Evolutionary conservation across 2,888 invertebrate species (phyloP).

Genomic region (Drosophila affinis): DNA sequence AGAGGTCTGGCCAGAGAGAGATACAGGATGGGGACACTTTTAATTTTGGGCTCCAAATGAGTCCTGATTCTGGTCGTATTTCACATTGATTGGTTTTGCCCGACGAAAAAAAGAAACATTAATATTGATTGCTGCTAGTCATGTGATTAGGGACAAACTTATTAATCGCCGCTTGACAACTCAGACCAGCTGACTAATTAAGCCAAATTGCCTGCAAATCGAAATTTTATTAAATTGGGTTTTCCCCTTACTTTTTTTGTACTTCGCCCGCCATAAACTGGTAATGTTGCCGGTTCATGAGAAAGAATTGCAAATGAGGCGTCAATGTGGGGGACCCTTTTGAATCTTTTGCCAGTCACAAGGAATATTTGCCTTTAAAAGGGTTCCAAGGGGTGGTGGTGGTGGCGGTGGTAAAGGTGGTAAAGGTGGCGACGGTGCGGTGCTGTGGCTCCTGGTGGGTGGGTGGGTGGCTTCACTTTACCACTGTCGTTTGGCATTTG

Average conservation of each 20-base stretch:
- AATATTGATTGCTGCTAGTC: conserved; percentile 50
- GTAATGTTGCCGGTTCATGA: conserved; percentile 6
- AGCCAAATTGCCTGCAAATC: conserved; percentile 65
- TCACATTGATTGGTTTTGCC: conserved; percentile 67
- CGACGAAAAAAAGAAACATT: not conserved
- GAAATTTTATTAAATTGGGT: conserved; percentile 47
- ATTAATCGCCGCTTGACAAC: conserved; percentile 59
- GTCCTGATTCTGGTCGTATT: conserved; percentile 63
- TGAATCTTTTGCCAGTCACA: conserved; percentile 38
- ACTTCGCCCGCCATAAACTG: not conserved
- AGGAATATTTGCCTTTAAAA: conserved; percentile 60
- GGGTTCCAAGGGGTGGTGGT: not conserved
- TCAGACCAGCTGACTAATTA: conserved; percentile 57
- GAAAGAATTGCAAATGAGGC: conserved; percentile 54
- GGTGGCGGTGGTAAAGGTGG: not conserved
- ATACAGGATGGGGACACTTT: conserved; percentile 59
- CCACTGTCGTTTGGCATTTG: conserved; percentile 55
- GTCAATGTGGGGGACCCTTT: conserved; percentile 19
- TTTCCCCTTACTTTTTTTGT: conserved; percentile 13
- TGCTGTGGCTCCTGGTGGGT: not conserved
- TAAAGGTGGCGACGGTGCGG: not conserved
- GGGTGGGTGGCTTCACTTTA: not conserved
- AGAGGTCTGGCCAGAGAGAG: conserved; percentile 39
- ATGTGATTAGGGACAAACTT: conserved; percentile 71
- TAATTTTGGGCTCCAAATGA: conserved; percentile 69